Base-by-base conservation (phyloP, 2,888 invertebrate species). In the Parnassius apollo region DNA sequence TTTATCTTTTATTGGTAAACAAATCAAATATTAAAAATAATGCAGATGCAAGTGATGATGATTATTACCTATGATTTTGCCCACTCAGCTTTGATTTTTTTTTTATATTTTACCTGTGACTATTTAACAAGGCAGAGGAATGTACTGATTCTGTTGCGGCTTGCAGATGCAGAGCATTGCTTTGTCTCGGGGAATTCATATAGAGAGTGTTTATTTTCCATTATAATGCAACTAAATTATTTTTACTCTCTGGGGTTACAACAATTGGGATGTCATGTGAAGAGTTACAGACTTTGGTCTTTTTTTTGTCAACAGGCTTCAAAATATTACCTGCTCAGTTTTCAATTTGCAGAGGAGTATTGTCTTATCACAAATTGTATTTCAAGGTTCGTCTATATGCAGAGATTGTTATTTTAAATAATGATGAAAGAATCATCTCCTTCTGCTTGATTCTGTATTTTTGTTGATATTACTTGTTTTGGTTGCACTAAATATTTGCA, bases 241-340 rank as follows among this genome's bases (percentile, higher is more conserved):
- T 78, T 75, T 70, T 76, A 83, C 86, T 88, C 89, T 88, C 82
- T 73, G 83, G 90, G 87, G 71, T 71, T 71, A 77, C 75, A 75
- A 72, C 69, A 71, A 81, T 78, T 72, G 83, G 90, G 90, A 88
- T 85, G 72, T 91, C 88, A 87, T 81, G 91, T 91, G 91, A 91
- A 91, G 91, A 91, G 91, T 88, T 73, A 66, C 57, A 61, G 65
- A 59, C 72, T 74, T 81, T 86, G 83, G 85, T 82, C 81, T 74
- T 48, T 48, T 49, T 11, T 35, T 35, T 35, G 35, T 35, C 35
- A 35, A 35, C 35, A 35, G 35, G 35, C 35, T 35, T 35, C 35
- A 35, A 35, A 35, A 35, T 35, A 35, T 35, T 35, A 35, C 35
- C 35, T 35, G n/a, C 13, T 57, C 13, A 22, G 12, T 35, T 25